These are phyloP conservation scores for Andinoacara biseriatus DNA, from an alignment of 2,113 vertebrate genomes.

Conservation along the genomic window DNA sequence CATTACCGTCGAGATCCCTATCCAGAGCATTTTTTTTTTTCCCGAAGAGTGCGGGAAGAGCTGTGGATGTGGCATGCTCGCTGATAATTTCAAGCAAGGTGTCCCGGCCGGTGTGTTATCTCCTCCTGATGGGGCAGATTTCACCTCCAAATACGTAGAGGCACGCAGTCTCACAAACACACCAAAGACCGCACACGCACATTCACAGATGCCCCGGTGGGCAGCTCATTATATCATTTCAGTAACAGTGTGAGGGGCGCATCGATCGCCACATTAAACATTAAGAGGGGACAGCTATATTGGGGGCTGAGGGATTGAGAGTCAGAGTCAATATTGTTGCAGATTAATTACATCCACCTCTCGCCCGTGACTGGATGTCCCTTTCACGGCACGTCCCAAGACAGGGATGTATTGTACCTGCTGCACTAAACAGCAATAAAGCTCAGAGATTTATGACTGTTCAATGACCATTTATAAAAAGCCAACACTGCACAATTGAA, in stretches of 20 bases:
- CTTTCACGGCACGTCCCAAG: conserved; percentile 56
- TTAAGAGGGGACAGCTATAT: conserved; percentile 80
- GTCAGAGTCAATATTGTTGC: conserved; percentile 77
- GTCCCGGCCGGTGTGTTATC: conserved; percentile 51
- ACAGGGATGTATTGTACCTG: conserved; percentile 61
- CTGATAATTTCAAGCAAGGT: conserved; percentile 61
- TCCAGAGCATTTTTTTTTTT: neutral
- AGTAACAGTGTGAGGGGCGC: conserved; percentile 61
- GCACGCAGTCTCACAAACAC: neutral
- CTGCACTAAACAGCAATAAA: conserved; percentile 39
- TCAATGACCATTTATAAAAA: conserved; percentile 72
- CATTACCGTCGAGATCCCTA: conserved; percentile 65
- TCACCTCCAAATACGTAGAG: neutral
- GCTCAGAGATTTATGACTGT: conserved; percentile 63
- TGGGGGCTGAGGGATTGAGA: conserved; percentile 67
- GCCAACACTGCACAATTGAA: conserved; percentile 64
- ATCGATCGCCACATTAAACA: conserved; percentile 82
- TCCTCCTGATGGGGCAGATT: conserved; percentile 53
- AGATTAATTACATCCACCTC: conserved; percentile 78
- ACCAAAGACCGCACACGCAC: neutral
- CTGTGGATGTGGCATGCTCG: conserved; percentile 45
- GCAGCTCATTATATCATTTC: conserved; percentile 78
- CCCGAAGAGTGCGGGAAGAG: conserved; percentile 11
- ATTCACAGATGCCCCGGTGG: conserved; percentile 34
- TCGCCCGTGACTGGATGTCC: conserved; percentile 62